Percentiles rank a stretch among this genome's conserved stretches.
Conservation (phyloP, 1,140 invertebrate genomes). For the Homalodisca vitripennis region DNA sequence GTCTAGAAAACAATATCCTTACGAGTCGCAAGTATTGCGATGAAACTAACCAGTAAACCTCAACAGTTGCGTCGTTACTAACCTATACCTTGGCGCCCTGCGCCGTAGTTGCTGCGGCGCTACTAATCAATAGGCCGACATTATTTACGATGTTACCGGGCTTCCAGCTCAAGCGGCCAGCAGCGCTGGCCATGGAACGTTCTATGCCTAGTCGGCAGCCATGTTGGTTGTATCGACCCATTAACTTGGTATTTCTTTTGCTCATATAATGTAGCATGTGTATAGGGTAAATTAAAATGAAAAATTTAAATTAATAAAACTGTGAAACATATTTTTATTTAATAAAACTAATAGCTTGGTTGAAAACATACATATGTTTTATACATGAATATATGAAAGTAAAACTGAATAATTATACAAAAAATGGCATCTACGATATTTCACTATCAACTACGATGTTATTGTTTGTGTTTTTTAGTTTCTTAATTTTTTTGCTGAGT, state of each 20-base stretch:
- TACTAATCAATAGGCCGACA: too few relatives aligned
- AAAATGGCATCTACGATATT: neutral
- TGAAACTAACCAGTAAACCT: too few relatives aligned
- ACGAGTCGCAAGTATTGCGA: too few relatives aligned
- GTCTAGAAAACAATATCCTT: too few relatives aligned
- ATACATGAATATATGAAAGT: neutral
- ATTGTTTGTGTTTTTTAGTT: neutral
- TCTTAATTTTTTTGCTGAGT: slow-evolving; percentile 11
- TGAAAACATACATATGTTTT: neutral
- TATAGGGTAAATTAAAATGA: neutral
- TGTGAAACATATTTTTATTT: neutral
- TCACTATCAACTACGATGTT: neutral
- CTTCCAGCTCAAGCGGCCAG: slow-evolving; percentile 2
- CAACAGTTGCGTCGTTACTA: too few relatives aligned
- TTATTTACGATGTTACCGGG: too few relatives aligned
- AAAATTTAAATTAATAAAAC: neutral
- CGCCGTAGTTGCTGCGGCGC: too few relatives aligned
- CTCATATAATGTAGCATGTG: neutral
- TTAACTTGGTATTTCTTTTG: neutral
- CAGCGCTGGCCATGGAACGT: neutral
- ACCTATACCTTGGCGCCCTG: too few relatives aligned
- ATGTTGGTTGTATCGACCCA: neutral
- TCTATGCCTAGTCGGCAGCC: neutral
- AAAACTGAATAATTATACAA: neutral
- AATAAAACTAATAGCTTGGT: neutral